These are phyloP conservation scores for Macroramphosus scolopax DNA, from an alignment of 2,797 vertebrate species.

Conservation along the genomic window DNA sequence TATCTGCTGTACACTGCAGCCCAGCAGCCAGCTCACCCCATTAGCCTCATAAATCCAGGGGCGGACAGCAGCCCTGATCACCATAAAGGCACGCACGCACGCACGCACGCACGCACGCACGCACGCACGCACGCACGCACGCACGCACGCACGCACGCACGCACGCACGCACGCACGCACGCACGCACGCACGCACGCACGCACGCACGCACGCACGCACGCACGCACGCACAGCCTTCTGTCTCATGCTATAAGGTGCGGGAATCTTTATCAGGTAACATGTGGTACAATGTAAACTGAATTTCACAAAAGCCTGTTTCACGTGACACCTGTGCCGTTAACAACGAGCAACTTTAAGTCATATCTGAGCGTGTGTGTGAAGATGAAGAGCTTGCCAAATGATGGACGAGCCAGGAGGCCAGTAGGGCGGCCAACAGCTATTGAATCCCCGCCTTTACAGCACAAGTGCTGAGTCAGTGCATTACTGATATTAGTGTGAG, in stretches of 20 bases:
- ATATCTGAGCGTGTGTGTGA: slow-evolving; percentile 33
- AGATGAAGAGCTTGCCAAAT: slow-evolving; percentile 18
- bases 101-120: slow-evolving; percentile 3
- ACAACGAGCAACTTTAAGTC: slow-evolving; percentile 13
- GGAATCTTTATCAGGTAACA: too few species aligned
- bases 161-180: too few species aligned
- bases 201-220: too few species aligned
- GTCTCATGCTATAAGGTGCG: neutral
- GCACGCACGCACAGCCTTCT: slow-evolving; percentile 4
- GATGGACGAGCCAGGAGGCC: slow-evolving; percentile 58
- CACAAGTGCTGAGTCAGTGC: slow-evolving; percentile 70
- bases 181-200: too few species aligned
- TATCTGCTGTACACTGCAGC: slow-evolving; percentile 45
- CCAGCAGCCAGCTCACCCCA: slow-evolving; percentile 52
- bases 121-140: neutral
- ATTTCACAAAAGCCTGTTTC: neutral
- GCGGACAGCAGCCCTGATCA: slow-evolving; percentile 44
- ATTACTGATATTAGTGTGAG: slow-evolving; percentile 70
- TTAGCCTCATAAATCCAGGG: slow-evolving; percentile 55
- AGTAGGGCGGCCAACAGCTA: slow-evolving; percentile 43
- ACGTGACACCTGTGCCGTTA: slow-evolving; percentile 18
- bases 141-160: neutral
- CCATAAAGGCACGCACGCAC: neutral
- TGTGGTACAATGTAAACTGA: slow-evolving; percentile 3
- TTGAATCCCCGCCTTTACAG: slow-evolving; percentile 38